Base-by-base conservation (phyloP, 2,888 invertebrate species). In the Nomada hirtipes region DNA sequence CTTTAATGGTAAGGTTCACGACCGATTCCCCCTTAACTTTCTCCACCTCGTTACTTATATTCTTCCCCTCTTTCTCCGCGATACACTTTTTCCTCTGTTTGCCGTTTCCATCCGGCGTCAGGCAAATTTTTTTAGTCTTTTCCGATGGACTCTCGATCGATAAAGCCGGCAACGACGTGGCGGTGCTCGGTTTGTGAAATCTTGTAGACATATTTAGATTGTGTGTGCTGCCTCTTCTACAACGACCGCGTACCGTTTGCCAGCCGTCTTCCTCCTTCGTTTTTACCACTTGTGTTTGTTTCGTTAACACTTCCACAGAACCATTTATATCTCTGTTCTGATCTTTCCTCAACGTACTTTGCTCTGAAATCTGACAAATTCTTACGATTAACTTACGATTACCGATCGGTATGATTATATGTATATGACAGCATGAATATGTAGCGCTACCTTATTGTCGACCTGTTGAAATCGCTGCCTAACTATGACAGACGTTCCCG, bases 171-270 rank as follows among this genome's bases (percentile, higher is more conserved):
- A 98, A 93, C 84, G 97, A 97, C 0, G 97, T 97, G 0, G 98
- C 97, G 0, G 97, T 97, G 2, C 97, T 97, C 0, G 98, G 97
- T 91, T 97, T 97, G 90, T 97, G 96, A 90, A 97, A 98, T 80
- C 98, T 95, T 83, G 96, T 97, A 0, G 96, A 95, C 88, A 95
- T 94, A 84, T 95, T 95, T 0, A 95, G 93, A 88, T 94, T 94
- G 77, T 96, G 96, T 20, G 96, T 95, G 91, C 96, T 96, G 0
- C 95, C 95, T 67, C 96, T 95, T 42, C 97, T 95, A 1, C 95
- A 95, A 55, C 97, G 95, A 64, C 97, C 96, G 89, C 97, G 97
- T 0, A 98, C 98, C 0, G 97, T 98, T 84, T 98, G 95, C 98
- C 98, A 98, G 0, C 98, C 98, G 87, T 97, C 97, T 67, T 93